Percentiles rank a stretch among this genome's conserved stretches.
phyloP scores from a whole-genome alignment of 2,797 vertebrate genomes.

The Clarias pachynema region DNA sequence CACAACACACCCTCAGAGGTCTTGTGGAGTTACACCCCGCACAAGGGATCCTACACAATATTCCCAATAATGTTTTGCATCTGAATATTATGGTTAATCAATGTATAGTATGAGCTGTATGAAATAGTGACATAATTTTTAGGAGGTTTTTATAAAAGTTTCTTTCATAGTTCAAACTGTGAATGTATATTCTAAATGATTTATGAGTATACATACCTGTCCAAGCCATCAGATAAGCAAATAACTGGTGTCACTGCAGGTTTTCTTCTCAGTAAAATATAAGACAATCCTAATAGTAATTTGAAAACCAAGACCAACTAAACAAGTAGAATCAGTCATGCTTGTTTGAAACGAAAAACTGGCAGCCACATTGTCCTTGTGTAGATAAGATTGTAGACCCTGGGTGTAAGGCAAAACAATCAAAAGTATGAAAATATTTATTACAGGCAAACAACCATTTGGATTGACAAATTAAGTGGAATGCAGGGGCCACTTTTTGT shows the following conservation, averaged over 20 bases:
- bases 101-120: not conserved
- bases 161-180: not conserved
- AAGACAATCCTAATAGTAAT: not conserved
- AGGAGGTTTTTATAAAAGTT: not conserved
- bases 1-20: no score
- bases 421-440: not conserved
- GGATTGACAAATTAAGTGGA: not conserved
- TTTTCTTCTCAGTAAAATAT: not conserved
- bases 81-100: no score
- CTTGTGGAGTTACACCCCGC: no score
- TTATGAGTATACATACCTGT: not conserved
- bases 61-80: no score
- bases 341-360: not conserved
- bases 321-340: not conserved
- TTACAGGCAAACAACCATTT: not conserved
- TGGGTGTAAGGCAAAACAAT: not conserved
- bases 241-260: not conserved
- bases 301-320: not conserved
- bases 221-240: not conserved
- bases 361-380: not conserved
- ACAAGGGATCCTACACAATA: no score
- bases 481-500: not conserved
- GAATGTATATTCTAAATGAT: not conserved
- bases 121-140: not conserved
- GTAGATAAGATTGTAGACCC: not conserved